Evolutionary conservation across 2,888 invertebrate genomes (phyloP).

Genomic region (Aquatica leii): DNA sequence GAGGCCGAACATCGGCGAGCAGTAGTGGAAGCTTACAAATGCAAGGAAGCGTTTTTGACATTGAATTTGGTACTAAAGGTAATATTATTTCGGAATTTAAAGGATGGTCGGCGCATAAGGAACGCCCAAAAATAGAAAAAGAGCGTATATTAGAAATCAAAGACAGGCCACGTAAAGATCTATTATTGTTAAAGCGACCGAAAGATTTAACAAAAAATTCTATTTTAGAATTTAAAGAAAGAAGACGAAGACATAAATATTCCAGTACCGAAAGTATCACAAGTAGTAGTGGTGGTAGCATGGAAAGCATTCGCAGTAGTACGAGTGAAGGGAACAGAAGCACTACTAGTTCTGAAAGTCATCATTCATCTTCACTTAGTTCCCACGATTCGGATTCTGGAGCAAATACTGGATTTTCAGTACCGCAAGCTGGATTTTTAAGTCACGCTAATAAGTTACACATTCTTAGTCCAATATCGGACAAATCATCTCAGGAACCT

Average conservation of each 20-base stretch:
- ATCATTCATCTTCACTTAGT: constrained; percentile 83
- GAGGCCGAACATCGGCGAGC: constrained; percentile 69
- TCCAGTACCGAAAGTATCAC: constrained; percentile 89
- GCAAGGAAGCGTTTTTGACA: constrained; percentile 54
- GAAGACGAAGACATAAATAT: constrained; percentile 70
- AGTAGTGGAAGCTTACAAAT: constrained; percentile 64
- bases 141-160: constrained; percentile 70
- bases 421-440: constrained; percentile 71
- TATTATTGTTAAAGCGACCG: constrained; percentile 51
- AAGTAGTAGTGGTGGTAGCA: constrained; percentile 86
- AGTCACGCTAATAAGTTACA: constrained; percentile 79
- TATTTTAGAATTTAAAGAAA: constrained; percentile 67
- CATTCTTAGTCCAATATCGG: constrained; percentile 88
- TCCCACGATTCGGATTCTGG: constrained; percentile 87
- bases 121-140: constrained; percentile 65
- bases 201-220: constrained; percentile 50
- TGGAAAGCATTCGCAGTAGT: constrained; percentile 87
- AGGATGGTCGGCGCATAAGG: constrained; percentile 62
- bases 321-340: constrained; percentile 88
- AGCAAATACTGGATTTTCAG: constrained; percentile 66
- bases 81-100: constrained; percentile 68
- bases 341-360: constrained; percentile 84
- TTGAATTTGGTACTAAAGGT: constrained; percentile 52
- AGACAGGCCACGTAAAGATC: constrained; percentile 69
- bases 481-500: constrained; percentile 88